phyloP scores from a whole-genome alignment of 2,113 vertebrate species.

The Pogona vitticeps region DNA sequence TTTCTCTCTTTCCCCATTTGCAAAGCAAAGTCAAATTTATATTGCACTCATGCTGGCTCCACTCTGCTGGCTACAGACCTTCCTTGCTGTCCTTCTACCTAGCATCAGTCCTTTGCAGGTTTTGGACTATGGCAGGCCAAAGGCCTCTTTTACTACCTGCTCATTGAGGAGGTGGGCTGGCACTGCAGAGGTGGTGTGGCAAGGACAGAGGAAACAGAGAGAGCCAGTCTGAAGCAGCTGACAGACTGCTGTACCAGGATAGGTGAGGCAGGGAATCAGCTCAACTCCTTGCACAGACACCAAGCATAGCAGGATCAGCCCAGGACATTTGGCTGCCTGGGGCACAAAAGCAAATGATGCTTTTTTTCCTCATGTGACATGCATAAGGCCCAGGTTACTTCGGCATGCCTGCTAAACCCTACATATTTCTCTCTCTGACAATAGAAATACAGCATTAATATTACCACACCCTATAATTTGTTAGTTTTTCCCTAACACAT shows the following conservation, averaged over 20 bases:
- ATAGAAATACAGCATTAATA: too few relatives aligned
- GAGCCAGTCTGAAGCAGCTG: background rate
- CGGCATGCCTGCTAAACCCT: too few relatives aligned
- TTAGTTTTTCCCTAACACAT: too few relatives aligned
- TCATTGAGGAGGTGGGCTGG: background rate
- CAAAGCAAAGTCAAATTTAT: background rate
- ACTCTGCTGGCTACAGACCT: background rate
- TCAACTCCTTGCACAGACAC: background rate
- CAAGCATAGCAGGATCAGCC: background rate
- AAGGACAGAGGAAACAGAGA: background rate
- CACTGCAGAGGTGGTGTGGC: background rate
- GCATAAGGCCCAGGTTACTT: too few relatives aligned
- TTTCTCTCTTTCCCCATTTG: background rate
- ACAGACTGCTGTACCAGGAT: background rate
- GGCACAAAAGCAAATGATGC: too few relatives aligned
- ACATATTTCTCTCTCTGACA: too few relatives aligned
- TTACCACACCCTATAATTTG: too few relatives aligned
- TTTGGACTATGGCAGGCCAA: background rate
- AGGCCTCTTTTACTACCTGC: background rate
- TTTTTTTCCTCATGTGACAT: too few relatives aligned
- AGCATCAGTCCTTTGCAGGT: background rate
- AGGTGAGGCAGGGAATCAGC: background rate
- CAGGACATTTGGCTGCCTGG: too few relatives aligned
- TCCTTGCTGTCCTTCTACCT: background rate
- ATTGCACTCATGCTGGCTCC: background rate